Evolutionary conservation across 2,113 vertebrate species (phyloP).

Genomic region (Ciconia maguari): DNA sequence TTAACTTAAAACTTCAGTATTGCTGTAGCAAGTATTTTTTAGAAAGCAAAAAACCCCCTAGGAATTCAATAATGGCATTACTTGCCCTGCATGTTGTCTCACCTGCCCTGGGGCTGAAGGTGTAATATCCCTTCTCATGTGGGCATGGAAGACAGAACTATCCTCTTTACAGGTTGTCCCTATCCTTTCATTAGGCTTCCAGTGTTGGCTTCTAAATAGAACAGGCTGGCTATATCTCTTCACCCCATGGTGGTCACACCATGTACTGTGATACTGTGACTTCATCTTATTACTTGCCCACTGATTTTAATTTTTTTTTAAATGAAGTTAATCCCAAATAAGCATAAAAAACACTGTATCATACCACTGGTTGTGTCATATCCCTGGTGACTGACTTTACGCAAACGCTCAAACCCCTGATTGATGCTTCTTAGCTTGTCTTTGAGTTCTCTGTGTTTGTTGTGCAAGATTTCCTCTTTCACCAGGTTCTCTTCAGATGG

Average conservation of each 20-base stretch:
- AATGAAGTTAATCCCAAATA: background rate
- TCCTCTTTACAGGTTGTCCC: background rate
- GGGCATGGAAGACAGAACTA: background rate
- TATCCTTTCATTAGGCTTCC: background rate
- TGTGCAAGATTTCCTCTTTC: slow-evolving; percentile 79
- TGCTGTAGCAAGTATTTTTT: background rate
- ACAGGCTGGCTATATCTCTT: background rate
- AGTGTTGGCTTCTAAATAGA: background rate
- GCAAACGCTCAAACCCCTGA: slow-evolving; percentile 90
- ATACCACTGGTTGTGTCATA: slow-evolving; percentile 83
- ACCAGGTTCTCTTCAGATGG: slow-evolving; percentile 75
- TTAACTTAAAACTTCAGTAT: background rate
- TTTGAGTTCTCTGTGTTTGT: slow-evolving; percentile 88
- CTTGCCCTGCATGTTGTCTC: background rate
- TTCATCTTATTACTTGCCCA: background rate
- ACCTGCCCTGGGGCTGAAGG: background rate
- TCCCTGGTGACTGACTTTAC: slow-evolving; percentile 89
- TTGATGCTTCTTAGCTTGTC: slow-evolving; percentile 85
- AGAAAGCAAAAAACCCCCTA: background rate
- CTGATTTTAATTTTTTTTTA: background rate
- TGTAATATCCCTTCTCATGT: background rate
- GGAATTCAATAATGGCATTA: background rate
- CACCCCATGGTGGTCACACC: background rate
- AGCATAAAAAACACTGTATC: background rate
- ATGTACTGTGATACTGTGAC: background rate